phyloP scores from a whole-genome alignment of 2,113 vertebrate genomes.

The Hemichromis elongatus region DNA sequence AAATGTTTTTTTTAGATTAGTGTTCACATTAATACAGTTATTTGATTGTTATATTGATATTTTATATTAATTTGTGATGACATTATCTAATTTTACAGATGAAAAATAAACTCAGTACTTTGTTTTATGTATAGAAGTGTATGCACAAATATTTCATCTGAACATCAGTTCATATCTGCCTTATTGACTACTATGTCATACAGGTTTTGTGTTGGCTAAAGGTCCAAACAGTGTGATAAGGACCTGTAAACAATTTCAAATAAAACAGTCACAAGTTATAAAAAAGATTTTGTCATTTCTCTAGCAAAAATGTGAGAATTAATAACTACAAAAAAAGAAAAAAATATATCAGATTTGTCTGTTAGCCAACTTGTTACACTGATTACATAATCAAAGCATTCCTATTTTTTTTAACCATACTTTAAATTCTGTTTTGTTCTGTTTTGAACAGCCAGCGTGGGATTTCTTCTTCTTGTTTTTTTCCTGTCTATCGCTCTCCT shows the following conservation, averaged over 20 bases:
- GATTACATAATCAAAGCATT: background rate
- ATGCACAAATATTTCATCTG: background rate
- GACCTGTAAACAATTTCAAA: background rate
- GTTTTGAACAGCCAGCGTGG: background rate
- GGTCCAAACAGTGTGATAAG: background rate
- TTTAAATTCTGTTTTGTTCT: background rate
- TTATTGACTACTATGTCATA: background rate
- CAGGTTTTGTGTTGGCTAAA: background rate
- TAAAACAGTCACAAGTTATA: background rate
- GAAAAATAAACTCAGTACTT: background rate
- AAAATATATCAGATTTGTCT: background rate
- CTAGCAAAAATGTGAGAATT: background rate
- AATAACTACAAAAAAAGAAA: background rate
- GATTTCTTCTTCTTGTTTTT: background rate
- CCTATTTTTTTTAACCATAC: background rate
- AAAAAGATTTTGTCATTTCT: background rate
- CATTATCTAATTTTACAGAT: background rate
- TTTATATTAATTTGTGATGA: background rate
- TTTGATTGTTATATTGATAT: background rate
- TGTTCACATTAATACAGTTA: background rate
- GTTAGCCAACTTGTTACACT: background rate
- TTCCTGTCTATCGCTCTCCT: background rate
- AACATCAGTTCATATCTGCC: background rate
- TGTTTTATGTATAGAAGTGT: background rate
- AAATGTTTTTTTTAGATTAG: background rate